Percentiles rank a stretch among this genome's conserved stretches.
Conservation (phyloP, 1,140 invertebrate genomes). For the Mactra quadrangularis region DNA sequence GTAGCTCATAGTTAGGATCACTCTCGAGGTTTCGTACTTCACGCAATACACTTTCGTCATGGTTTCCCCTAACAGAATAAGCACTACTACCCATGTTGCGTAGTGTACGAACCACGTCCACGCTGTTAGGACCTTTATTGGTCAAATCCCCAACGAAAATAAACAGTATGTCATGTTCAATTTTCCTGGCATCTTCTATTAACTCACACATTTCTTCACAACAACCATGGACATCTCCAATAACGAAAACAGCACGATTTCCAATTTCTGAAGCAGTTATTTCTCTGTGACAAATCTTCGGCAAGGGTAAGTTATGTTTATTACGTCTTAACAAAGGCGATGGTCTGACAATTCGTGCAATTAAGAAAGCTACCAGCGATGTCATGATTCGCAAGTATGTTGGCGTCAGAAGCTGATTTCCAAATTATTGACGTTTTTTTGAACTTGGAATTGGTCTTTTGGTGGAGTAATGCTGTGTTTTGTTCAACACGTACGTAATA, state of each 20-base stretch:
- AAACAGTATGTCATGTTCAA: conserved; percentile 67
- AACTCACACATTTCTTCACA: conserved; percentile 79
- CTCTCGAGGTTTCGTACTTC: conserved; percentile 39
- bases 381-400: neutral
- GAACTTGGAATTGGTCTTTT: too few species aligned
- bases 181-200: conserved; percentile 64
- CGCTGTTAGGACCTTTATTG: conserved; percentile 81
- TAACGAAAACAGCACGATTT: conserved; percentile 75
- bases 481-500: too few species aligned
- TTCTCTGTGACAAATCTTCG: conserved; percentile 64
- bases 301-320: conserved; percentile 68
- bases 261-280: conserved; percentile 63
- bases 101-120: conserved; percentile 75
- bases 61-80: conserved; percentile 77
- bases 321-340: conserved; percentile 2
- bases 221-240: conserved; percentile 84
- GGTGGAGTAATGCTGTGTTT: too few species aligned
- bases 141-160: conserved; percentile 83
- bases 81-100: conserved; percentile 39
- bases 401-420: too few species aligned
- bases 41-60: conserved; percentile 74
- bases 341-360: neutral
- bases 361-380: conserved; percentile 1
- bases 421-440: too few species aligned
- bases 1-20: conserved; percentile 64